Base-by-base conservation (phyloP, 64 coral and sea anemone species). In the Porites australiensis region DNA sequence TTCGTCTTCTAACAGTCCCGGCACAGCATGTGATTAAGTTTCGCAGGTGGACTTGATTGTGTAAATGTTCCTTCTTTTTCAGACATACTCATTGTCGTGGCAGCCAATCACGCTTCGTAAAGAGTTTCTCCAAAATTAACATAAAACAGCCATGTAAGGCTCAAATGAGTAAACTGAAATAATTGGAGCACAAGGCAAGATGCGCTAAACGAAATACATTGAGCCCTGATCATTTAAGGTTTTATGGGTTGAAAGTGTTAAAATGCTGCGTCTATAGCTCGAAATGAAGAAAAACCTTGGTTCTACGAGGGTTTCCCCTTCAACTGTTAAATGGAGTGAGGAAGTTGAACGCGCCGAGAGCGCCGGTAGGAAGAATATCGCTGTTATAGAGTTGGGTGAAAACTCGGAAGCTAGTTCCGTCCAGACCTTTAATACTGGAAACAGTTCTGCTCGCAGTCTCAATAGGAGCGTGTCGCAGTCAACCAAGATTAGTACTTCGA, bases 401-500 rank as follows among this genome's bases (percentile, higher is more conserved):
- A 68, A 4, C 63, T 69, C 81, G 12, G 59, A 22, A 50, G 22
- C 50, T 14, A 57, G 19, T 89, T 66, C 75, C n/a, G 2, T 21
- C 10, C 53, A 79, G 63, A 78, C 44, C 19, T 20, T 8, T n/a
- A 78, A 45, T 19, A 14, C 75, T 9, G 1, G 3, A 19, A 19
- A 63, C 19, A 13, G 10, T 86, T 23, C 66, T 4, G 37, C 50
- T 16, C 6, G 14, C 10, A 37, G 27, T 37, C 79, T 58, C 7
- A 51, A 75, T 43, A 2, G 86, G 49, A 88, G 69, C 44, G 44
- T 75, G 59, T 72, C 90, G 3, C 79, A 88, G 46, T 70, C 88
- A 16, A 68, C 94, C 18, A 98, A 98, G 79, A 87, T 98, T 59
- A 98, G 95, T 87, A 77, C 95, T 2, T 98, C 95, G 8, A 98